Evolutionary conservation across 2,888 invertebrate species (phyloP), one percentile per base, ranked within the genome.

Genomic region (Drosophila multiciliata): DNA sequence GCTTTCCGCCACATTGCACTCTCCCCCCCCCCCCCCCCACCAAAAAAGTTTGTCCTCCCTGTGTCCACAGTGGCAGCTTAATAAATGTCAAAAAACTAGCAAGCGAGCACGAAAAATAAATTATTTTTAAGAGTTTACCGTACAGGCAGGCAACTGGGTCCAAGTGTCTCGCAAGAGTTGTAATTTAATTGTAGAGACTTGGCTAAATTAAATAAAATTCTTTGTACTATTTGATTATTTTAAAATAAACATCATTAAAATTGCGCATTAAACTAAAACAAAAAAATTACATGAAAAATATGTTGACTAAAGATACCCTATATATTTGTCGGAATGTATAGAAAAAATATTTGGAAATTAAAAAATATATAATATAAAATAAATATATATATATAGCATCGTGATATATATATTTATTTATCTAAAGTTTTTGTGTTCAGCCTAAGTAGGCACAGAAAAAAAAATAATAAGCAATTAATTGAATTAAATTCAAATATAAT

Each of bases 21-120:
- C 70, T 40, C 42, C 29, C 42, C 40, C 38, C 15, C 45, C 12
- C 42, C 33, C 48, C 38, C 36, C 20, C 45, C 12, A 1, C 23
- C 23, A 40, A 59, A 36, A 26, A 35, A 35, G 23, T 54, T 54
- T 15, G 9, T 15, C 53, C 48, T 48, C 17, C 57, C 32, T 45
- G 54, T 61, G 59, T 54, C 64, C 74, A 17, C 57, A 20, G 75
- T 60, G 70, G 58, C 76, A 68, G 85, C 87, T 89, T 87, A 80
- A 86, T 89, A 87, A 89, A 86, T 87, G 89, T 86, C 87, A 82
- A 61, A 72, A 72, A 66, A 66, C 49, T 65, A 73, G 57, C 54
- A 52, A 57, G 42, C 20, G 20, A n/a, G 49, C 42, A 65, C 45
- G n/a, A 38, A 48, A 42, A 29, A 29, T 29, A 29, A 29, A 29